These are phyloP conservation scores for Hydra vulgaris DNA, from an alignment of 30 jellyfish, hydroid and myxozoan genomes.

Conservation along the genomic window DNA sequence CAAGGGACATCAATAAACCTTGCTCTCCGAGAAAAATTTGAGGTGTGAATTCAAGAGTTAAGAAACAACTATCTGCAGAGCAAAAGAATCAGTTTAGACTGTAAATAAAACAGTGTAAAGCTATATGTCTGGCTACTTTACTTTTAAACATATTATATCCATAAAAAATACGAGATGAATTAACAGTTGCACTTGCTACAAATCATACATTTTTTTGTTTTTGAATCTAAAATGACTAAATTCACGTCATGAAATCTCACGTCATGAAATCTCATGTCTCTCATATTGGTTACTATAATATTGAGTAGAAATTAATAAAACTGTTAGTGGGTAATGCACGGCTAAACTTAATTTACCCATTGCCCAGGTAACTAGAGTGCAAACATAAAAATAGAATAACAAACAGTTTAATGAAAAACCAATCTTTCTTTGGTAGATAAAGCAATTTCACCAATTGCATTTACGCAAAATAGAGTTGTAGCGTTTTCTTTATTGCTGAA, in stretches of 20 bases:
- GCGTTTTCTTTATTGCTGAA: too few species aligned
- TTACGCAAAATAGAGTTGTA: too few species aligned
- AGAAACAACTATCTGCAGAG: neutral
- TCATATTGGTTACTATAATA: neutral
- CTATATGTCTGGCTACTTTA: neutral
- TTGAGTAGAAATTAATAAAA: neutral
- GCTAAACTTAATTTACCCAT: neutral
- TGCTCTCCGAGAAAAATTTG: neutral
- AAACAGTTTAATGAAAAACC: too few species aligned
- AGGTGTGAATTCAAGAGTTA: neutral
- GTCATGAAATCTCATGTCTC: neutral
- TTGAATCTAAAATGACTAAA: neutral
- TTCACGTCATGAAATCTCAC: neutral
- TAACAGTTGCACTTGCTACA: neutral
- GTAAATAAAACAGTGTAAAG: neutral
- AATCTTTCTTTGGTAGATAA: too few species aligned
- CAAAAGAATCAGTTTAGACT: neutral
- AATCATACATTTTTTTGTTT: neutral
- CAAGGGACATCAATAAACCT: neutral
- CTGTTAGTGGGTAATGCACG: neutral
- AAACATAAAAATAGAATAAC: too few species aligned
- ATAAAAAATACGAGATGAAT: neutral
- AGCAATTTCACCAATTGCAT: too few species aligned
- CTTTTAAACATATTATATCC: neutral
- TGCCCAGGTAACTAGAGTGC: neutral